These are phyloP conservation scores for Coreius guichenoti DNA, from an alignment of 2,797 vertebrate genomes.

Conservation along the genomic window DNA sequence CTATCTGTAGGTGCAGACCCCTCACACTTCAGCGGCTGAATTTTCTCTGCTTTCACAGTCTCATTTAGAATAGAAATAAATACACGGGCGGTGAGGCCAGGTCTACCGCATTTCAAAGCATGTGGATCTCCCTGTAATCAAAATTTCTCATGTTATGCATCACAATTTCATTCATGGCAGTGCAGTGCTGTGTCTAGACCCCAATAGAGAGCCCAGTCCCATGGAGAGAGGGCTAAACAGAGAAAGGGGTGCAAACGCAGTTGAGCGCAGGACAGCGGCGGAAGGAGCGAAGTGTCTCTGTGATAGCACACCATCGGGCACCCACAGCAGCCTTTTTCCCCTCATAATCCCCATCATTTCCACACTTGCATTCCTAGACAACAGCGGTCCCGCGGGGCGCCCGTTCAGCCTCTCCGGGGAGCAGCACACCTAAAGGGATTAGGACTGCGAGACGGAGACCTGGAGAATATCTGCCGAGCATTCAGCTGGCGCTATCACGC, in stretches of 20 bases:
- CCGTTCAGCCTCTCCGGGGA: conserved; percentile 81
- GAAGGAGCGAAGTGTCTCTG: conserved; percentile 79
- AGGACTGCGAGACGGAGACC: conserved; percentile 84
- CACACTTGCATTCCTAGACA: conserved; percentile 87
- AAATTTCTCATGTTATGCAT: conserved; percentile 48
- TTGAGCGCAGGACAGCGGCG: conserved; percentile 74
- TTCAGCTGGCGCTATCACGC: conserved; percentile 83
- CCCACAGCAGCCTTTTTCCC: conserved; percentile 78
- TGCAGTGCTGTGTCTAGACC: conserved; percentile 24
- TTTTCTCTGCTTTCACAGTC: conserved; percentile 58
- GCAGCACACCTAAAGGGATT: conserved; percentile 88
- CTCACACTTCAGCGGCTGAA: conserved; percentile 55
- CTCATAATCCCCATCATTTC: conserved; percentile 83
- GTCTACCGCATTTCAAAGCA: conserved; percentile 40
- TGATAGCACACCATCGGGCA: conserved; percentile 79
- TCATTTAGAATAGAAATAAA: conserved; percentile 51
- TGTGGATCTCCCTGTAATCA: conserved; percentile 46
- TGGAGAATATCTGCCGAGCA: conserved; percentile 81
- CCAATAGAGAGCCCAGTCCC: conserved; percentile 55
- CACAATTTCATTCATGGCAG: conserved; percentile 63
- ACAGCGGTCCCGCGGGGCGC: conserved; percentile 80
- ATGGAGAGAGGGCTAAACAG: conserved; percentile 70
- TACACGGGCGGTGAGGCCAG: conserved; percentile 45
- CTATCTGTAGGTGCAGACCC: conserved; percentile 58
- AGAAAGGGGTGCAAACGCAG: conserved; percentile 75